Base-by-base conservation (phyloP, 2,888 invertebrate genomes). In the Cheilosia variabilis region DNA sequence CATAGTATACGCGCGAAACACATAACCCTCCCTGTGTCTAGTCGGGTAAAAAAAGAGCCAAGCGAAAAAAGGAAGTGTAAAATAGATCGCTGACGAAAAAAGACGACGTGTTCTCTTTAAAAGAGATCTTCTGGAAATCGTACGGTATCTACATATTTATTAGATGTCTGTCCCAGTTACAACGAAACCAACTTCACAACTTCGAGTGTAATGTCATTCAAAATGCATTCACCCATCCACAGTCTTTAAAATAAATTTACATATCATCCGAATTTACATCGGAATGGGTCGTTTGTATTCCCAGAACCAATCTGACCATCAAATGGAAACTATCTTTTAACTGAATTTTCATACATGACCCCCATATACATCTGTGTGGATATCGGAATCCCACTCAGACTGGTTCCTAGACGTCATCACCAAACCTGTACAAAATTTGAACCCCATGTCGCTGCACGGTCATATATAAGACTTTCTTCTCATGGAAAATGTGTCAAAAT, bases 401-500 rank as follows among this genome's bases (percentile, higher is more conserved):
- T 34, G 57, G 65, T 47, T 57, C 31, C 31, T 2, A n/a, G 19
- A 66, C n/a, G 45, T 22, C 55, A 63, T 13, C 17, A 34, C 2
- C 1, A 47, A 60, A 34, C 60, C 37, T 22, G 66, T 27, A 55
- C 2, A 24, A 3, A 34, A 58, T 37, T 0, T 24, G 1, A 24
- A 37, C 37, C 37, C 4, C 4, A 22, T 50, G 6, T 50, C 7
- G n/a, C 47, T 55, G 62, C 13, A 27, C 24, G 50, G 69, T 27
- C 77, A 37, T 78, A 78, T 78, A 78, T 71, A 78, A 71, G 63
- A 27, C 17, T 71, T 62, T 41, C 7, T 7, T 27, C 9, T 1
- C 24, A 37, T 19, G 41, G 31, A 19, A 55, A 7, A 27, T 27
- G 77, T 10, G 22, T 63, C 77, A 78, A 45, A 57, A 19, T 22